Conservation (phyloP, 2,113 vertebrate species). For the Poecilia latipinna region DNA sequence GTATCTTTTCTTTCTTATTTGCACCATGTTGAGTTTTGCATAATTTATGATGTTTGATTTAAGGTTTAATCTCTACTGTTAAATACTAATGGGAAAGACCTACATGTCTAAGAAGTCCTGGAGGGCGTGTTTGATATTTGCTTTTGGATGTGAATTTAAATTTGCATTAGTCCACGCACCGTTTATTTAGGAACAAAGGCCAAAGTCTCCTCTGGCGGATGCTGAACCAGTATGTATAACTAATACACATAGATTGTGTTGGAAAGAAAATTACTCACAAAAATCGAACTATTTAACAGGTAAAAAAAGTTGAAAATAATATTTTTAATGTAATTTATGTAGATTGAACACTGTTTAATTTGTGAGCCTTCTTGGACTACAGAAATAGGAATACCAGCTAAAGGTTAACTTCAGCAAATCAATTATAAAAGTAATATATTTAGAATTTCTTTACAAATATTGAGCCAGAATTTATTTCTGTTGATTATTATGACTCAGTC, state of each 20-base stretch:
- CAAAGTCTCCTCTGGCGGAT: background rate
- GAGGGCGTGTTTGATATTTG: background rate
- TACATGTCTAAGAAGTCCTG: background rate
- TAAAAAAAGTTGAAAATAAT: background rate
- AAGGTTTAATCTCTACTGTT: background rate
- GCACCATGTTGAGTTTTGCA: slow-evolving; percentile 1
- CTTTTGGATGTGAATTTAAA: slow-evolving; percentile 3
- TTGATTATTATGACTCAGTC: too few relatives aligned
- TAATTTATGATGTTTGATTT: slow-evolving; percentile 22
- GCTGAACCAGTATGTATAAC: background rate
- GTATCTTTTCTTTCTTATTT: slow-evolving; percentile 36
- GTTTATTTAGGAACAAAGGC: slow-evolving; percentile 14
- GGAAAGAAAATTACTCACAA: background rate
- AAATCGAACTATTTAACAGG: background rate
- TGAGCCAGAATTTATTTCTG: too few relatives aligned
- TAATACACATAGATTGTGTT: background rate
- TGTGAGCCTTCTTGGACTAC: too few relatives aligned
- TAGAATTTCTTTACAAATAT: too few relatives aligned
- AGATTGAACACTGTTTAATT: too few relatives aligned
- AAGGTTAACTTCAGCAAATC: too few relatives aligned
- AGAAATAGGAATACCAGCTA: too few relatives aligned
- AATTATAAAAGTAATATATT: too few relatives aligned
- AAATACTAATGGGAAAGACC: slow-evolving; percentile 2
- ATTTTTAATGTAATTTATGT: too few relatives aligned
- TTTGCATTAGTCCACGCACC: background rate